phyloP scores from a whole-genome alignment of 2,888 invertebrate species.

The Ichneumon xanthorius region DNA sequence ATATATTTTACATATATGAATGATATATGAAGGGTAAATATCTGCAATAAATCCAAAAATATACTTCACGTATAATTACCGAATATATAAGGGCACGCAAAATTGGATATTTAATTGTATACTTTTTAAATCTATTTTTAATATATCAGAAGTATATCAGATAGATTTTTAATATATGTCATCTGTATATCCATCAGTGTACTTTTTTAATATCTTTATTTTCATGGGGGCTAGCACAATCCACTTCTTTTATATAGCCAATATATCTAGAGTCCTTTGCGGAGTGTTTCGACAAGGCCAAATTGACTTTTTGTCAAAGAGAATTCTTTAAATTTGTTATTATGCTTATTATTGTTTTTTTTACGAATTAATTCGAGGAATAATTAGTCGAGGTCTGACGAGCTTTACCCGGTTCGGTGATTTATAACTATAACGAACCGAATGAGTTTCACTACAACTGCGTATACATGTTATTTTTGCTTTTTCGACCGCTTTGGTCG shows the following conservation, averaged over 20 bases:
- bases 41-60: no score
- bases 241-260: not conserved
- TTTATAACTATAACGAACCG: not conserved
- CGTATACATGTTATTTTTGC: not conserved
- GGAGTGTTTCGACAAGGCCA: not conserved
- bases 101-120: no score
- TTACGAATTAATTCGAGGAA: slow-evolving; percentile 14
- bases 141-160: no score
- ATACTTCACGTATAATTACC: no score
- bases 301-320: not conserved
- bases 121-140: no score
- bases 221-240: not conserved
- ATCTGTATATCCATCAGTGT: no score
- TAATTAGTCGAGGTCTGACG: slow-evolving; percentile 27
- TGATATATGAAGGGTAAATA: no score
- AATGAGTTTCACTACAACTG: not conserved
- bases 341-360: not conserved
- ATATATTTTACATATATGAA: no score
- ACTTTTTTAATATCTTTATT: no score
- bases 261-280: slow-evolving; percentile 14
- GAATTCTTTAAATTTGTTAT: not conserved
- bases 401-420: not conserved
- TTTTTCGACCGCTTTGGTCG: not conserved
- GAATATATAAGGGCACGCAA: no score
- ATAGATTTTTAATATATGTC: no score